These are phyloP conservation scores for Pachycephus smyrnensis DNA, from an alignment of 2,888 invertebrate species.

Conservation along the genomic window DNA sequence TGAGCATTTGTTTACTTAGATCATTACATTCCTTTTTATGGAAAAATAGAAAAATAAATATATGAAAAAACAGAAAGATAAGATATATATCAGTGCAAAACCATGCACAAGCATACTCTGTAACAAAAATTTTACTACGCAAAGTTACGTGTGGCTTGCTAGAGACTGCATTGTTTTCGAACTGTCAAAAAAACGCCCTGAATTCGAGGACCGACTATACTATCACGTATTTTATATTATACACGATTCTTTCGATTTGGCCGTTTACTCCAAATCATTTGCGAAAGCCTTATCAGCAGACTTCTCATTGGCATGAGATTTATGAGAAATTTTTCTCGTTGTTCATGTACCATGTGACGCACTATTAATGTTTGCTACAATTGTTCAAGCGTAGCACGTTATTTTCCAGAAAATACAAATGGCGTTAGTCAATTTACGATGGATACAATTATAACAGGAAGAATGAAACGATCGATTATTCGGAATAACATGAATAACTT, in stretches of 20 bases:
- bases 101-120: too few species aligned
- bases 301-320: neutral
- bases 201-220: too few species aligned
- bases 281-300: neutral
- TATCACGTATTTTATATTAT: neutral
- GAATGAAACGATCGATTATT: too few species aligned
- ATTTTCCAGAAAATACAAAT: neutral
- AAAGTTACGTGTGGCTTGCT: too few species aligned
- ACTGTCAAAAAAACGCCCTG: too few species aligned
- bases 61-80: too few species aligned
- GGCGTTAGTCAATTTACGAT: neutral
- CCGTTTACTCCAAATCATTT: neutral
- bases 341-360: neutral
- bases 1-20: neutral
- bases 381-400: neutral
- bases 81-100: too few species aligned
- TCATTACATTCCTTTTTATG: neutral
- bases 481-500: neutral
- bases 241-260: neutral
- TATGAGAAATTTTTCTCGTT: neutral
- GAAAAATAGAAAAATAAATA: too few species aligned
- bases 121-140: too few species aligned
- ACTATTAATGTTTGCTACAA: neutral
- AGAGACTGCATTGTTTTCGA: too few species aligned
- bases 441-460: neutral